Evolutionary conservation across 2,113 vertebrate species (phyloP).

Genomic region (Rafetus swinhoei): DNA sequence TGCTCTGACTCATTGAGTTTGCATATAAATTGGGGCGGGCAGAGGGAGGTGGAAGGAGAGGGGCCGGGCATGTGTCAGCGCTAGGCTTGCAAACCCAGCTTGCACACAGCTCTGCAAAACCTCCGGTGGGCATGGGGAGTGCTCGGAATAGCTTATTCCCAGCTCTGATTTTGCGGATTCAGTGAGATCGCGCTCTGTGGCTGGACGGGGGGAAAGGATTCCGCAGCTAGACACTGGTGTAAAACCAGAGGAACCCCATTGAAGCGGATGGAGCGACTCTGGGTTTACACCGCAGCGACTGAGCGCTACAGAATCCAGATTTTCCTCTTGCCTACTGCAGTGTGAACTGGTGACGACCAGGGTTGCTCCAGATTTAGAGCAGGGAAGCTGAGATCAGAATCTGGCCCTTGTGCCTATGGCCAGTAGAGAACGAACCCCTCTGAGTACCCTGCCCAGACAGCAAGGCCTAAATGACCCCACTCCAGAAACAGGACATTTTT

Average conservation of each 20-base stretch:
- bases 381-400: background rate
- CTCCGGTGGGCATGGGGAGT: too few relatives aligned
- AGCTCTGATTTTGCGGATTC: background rate
- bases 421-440: background rate
- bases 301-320: background rate
- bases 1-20: slow-evolving; percentile 27
- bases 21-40: background rate
- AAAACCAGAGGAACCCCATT: background rate
- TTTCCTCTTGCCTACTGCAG: background rate
- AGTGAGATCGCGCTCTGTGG: background rate
- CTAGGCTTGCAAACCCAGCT: background rate
- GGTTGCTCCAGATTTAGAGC: background rate
- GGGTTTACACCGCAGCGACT: background rate
- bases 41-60: too few relatives aligned
- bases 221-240: background rate
- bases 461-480: background rate
- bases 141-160: background rate
- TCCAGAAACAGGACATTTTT: background rate
- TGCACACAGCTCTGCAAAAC: background rate
- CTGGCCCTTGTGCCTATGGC: background rate
- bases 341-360: background rate
- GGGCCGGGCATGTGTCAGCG: background rate
- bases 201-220: background rate
- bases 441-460: background rate
- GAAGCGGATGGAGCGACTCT: background rate